These are phyloP conservation scores for Microtus oregoni DNA, from an alignment of 2,113 vertebrate genomes.

Conservation along the genomic window DNA sequence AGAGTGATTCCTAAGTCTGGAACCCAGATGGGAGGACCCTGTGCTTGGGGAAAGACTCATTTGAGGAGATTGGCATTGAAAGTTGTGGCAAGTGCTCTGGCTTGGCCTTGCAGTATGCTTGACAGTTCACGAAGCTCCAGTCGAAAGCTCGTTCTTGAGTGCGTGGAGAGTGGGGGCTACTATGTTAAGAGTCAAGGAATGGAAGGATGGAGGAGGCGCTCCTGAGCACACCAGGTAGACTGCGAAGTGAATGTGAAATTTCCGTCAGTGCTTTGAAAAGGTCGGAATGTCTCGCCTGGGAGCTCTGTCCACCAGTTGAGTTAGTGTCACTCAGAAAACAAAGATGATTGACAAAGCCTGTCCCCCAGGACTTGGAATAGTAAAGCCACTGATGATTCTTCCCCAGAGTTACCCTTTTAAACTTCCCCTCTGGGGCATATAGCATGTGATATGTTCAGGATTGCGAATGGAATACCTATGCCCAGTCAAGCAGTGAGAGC, in stretches of 20 bases:
- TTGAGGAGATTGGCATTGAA: constrained; percentile 39
- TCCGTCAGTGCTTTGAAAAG: background rate
- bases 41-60: constrained; percentile 12
- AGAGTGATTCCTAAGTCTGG: constrained; percentile 25
- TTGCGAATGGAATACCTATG: background rate
- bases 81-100: background rate
- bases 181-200: background rate
- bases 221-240: background rate
- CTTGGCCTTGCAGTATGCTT: background rate
- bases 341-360: constrained; percentile 15
- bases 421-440: constrained; percentile 4
- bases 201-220: background rate
- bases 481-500: background rate
- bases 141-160: background rate
- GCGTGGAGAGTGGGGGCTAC: background rate
- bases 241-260: background rate
- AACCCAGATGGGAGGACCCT: constrained; percentile 12
- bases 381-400: background rate
- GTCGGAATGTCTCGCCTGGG: background rate
- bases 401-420: constrained; percentile 9
- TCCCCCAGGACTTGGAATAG: constrained; percentile 12
- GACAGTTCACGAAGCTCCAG: constrained; percentile 13
- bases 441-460: background rate
- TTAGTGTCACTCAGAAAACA: constrained; percentile 41
- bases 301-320: background rate